Evolutionary conservation across 2,888 invertebrate species (phyloP).

Genomic region (Cephus pulcher): DNA sequence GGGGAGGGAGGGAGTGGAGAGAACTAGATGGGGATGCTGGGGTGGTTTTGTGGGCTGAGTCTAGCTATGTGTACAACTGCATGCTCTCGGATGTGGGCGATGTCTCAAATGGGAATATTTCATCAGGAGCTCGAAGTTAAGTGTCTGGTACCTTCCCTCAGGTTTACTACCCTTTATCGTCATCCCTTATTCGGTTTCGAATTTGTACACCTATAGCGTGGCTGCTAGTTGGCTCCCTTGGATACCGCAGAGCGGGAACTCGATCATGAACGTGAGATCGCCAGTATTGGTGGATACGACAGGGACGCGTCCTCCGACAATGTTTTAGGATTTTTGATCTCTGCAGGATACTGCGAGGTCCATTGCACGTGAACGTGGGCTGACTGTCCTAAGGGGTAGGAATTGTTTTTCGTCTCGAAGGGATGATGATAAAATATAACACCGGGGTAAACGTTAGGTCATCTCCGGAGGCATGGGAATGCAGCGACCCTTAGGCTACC

Average conservation of each 20-base stretch:
- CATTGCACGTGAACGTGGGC: not conserved
- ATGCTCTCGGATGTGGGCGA: constrained; percentile 42
- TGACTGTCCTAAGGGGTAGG: not conserved
- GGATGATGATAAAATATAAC: not conserved
- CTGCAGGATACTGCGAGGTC: not conserved
- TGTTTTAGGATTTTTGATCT: not conserved
- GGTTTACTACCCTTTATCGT: not conserved
- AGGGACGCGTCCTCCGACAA: too few species aligned
- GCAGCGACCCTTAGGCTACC: not conserved
- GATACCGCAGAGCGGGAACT: not conserved
- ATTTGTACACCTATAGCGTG: not conserved
- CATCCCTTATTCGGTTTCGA: not conserved
- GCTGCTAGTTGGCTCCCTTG: not conserved
- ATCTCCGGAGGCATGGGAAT: constrained; percentile 16
- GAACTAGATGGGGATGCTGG: constrained; percentile 16
- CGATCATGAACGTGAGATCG: not conserved
- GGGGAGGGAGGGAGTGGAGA: constrained; percentile 23
- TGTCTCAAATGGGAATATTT: constrained; percentile 37
- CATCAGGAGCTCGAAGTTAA: constrained; percentile 39
- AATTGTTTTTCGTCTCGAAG: not conserved
- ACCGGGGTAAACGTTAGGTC: not conserved
- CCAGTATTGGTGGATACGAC: not conserved
- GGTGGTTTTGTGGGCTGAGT: constrained; percentile 27
- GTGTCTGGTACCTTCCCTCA: constrained; percentile 1
- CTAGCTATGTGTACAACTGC: constrained; percentile 47